Percentiles rank a stretch among this genome's conserved stretches.
Conservation (phyloP, 2,113 vertebrate species). For the Orientallactaga bullata region DNA sequence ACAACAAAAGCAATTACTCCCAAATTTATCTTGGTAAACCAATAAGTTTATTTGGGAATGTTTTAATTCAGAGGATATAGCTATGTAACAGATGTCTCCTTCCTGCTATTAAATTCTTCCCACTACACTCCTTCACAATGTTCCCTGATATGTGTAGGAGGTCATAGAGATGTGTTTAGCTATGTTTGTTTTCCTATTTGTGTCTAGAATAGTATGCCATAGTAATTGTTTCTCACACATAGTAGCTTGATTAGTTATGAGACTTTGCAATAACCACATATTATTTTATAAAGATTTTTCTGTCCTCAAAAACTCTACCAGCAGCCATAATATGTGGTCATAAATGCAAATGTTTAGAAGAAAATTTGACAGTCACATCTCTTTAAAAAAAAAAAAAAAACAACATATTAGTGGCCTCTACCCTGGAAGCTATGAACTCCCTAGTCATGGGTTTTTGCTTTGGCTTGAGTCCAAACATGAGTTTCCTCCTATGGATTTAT, state of each 20-base stretch:
- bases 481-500: not conserved
- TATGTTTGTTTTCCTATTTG: no score
- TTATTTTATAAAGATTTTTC: not conserved
- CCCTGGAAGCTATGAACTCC: not conserved
- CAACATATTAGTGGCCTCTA: not conserved
- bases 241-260: not conserved
- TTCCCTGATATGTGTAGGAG: no score
- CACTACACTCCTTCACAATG: not conserved
- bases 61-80: not conserved
- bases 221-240: not conserved
- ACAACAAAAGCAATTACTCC: not conserved
- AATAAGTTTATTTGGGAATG: not conserved
- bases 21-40: not conserved
- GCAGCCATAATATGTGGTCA: not conserved
- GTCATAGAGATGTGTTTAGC: no score
- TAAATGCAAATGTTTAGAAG: not conserved
- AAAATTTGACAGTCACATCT: not conserved
- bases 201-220: not conserved
- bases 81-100: not conserved
- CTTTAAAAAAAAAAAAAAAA: not conserved
- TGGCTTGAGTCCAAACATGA: not conserved
- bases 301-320: not conserved
- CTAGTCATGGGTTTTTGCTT: not conserved
- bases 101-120: no score
- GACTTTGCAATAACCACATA: not conserved